A percentile compares a stretch with the other conserved stretches of the same genome.
These are phyloP conservation scores for Onychomys torridus DNA, from an alignment of 2,797 vertebrate species.

Conservation along the genomic window DNA sequence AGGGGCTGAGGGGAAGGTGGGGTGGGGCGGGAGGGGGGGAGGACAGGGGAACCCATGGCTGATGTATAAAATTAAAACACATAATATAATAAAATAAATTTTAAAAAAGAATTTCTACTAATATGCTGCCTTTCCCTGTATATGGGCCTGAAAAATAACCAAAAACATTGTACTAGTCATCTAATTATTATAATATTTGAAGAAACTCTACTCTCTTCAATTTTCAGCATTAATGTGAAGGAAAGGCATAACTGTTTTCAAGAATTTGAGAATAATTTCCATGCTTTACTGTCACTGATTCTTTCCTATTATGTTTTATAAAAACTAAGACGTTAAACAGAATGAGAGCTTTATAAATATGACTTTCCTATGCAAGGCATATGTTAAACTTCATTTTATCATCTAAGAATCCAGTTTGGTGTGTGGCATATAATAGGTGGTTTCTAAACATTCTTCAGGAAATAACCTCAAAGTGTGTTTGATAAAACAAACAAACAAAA, in stretches of 20 bases:
- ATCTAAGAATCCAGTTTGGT: background rate
- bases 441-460: background rate
- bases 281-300: background rate
- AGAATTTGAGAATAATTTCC: background rate
- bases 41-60: too few species aligned
- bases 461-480: background rate
- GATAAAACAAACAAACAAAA: background rate
- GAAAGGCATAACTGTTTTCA: background rate
- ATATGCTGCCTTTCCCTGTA: background rate
- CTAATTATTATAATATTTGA: background rate
- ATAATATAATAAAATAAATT: too few species aligned
- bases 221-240: slow-evolving; percentile 4
- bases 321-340: background rate
- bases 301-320: background rate
- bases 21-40: too few species aligned
- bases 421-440: background rate
- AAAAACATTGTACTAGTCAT: background rate
- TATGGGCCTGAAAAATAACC: background rate
- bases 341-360: background rate
- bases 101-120: background rate
- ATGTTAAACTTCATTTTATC: slow-evolving; percentile 7
- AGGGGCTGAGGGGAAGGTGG: too few species aligned
- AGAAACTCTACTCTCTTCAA: background rate
- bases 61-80: too few species aligned
- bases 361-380: background rate